phyloP scores from a whole-genome alignment of 2,113 vertebrate species.

The Boleophthalmus pectinirostris region DNA sequence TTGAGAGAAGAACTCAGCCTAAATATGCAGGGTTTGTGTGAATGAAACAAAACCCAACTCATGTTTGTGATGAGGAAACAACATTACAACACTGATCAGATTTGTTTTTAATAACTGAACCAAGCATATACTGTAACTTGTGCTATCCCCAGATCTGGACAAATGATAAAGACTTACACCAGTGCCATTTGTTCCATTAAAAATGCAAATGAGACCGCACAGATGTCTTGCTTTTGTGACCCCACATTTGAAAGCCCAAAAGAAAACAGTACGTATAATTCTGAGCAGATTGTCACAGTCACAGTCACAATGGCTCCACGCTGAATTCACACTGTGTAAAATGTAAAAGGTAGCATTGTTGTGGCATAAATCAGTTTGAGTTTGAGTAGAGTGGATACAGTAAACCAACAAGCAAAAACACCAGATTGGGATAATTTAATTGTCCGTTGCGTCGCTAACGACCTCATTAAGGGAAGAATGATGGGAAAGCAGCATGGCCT shows the following conservation, averaged over 20 bases:
- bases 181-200: background rate
- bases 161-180: background rate
- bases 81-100: too few species aligned
- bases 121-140: background rate
- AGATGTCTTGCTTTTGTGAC: background rate
- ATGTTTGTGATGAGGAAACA: too few species aligned
- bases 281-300: background rate
- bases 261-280: background rate
- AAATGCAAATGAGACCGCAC: background rate
- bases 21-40: too few species aligned
- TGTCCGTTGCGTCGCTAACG: slow-evolving; percentile 76
- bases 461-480: slow-evolving; percentile 78
- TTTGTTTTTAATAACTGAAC: too few species aligned
- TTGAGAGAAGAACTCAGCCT: too few species aligned
- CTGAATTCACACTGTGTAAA: background rate
- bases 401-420: slow-evolving; percentile 54
- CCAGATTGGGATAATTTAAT: slow-evolving; percentile 75
- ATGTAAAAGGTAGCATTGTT: background rate
- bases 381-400: slow-evolving; percentile 38
- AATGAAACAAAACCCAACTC: too few species aligned
- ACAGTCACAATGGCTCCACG: background rate
- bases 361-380: slow-evolving; percentile 14
- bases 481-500: slow-evolving; percentile 75
- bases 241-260: background rate
- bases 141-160: background rate